phyloP scores from a whole-genome alignment of 1,140 invertebrate genomes.

The Halyomorpha halys region DNA sequence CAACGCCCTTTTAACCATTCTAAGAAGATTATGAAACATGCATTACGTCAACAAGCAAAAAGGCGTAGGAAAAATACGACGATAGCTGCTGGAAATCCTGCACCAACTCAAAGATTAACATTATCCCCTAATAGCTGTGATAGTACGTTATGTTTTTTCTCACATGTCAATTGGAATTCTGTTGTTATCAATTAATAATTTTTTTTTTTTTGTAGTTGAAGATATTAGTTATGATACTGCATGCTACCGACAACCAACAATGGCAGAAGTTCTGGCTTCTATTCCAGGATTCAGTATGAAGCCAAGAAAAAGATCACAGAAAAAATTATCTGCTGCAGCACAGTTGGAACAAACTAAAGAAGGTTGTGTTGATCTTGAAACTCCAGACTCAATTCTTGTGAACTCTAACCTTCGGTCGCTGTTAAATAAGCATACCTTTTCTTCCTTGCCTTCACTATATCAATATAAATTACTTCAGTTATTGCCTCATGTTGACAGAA shows the following conservation, averaged over 20 bases:
- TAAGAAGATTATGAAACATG: constrained; percentile 56
- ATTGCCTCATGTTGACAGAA: constrained; percentile 78
- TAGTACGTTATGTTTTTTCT: background rate
- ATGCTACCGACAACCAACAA: constrained; percentile 43
- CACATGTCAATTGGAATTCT: too few relatives aligned
- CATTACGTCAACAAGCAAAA: constrained; percentile 65
- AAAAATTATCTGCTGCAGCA: constrained; percentile 64
- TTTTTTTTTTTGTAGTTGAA: constrained; percentile 25
- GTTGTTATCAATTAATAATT: background rate
- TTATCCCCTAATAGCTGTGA: constrained; percentile 1
- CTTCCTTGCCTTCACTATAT: constrained; percentile 72
- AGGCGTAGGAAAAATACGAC: constrained; percentile 63
- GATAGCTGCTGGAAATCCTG: constrained; percentile 55
- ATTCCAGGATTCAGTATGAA: constrained; percentile 83
- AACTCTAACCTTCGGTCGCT: constrained; percentile 81
- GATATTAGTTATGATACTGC: constrained; percentile 24
- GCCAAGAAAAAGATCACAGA: constrained; percentile 60
- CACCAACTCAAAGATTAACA: constrained; percentile 40
- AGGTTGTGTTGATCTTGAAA: constrained; percentile 89
- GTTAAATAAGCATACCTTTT: constrained; percentile 84
- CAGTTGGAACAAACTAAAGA: constrained; percentile 86
- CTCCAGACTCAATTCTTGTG: constrained; percentile 90
- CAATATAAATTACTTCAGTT: constrained; percentile 86
- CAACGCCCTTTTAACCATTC: constrained; percentile 35
- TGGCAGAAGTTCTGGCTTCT: constrained; percentile 76